Base-by-base conservation (phyloP, 2,113 vertebrate species). In the Percina caprodes region DNA sequence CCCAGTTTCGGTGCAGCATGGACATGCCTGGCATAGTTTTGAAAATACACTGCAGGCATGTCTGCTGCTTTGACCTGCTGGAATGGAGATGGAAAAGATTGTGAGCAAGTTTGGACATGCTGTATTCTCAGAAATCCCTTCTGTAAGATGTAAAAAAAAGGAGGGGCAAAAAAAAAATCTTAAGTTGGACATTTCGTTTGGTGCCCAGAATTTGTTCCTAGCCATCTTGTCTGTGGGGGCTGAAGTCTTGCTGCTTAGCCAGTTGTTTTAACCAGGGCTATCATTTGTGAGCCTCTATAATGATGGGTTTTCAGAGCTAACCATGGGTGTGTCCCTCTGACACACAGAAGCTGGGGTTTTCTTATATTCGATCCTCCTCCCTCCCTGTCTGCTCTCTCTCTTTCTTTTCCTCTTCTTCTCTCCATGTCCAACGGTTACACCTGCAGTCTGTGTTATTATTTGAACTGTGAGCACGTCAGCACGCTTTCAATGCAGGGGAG, bases 261-360 rank as follows among this genome's bases (percentile, higher is more conserved):
- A 87, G 87, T 88, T 88, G 82, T 85, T 94, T 91, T 88, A 89
- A 70, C 23, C 81, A 94, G 89, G 86, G 79, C 91, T 94, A 92
- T 94, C 91, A 93, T 94, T 95, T 93, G 89, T 85, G 81, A 87
- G 85, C 69, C 76, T 49, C 72, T 26, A 89, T 95, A 95, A 95
- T 95, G 93, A 95, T 70, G 79, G 92, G 90, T 83, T 95, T 92
- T 84, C 91, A 86, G 84, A 82, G 88, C 72, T 84, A 77, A 79
- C 78, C 82, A 91, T 63, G 95, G 95, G 95, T 93, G 95, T 95
- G 94, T 94, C 95, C 73, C 90, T 79, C 85, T 86, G 86, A 90
- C 88, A 92, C 86, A 87, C 82, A 87, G 79, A 90, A 91, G 92
- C 89, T 88, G 86, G 79, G 60, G 51, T 88, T 91, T 92, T 91